Conservation (phyloP, 2,888 invertebrate species). For the Gastracanthus pulcherrimus region DNA sequence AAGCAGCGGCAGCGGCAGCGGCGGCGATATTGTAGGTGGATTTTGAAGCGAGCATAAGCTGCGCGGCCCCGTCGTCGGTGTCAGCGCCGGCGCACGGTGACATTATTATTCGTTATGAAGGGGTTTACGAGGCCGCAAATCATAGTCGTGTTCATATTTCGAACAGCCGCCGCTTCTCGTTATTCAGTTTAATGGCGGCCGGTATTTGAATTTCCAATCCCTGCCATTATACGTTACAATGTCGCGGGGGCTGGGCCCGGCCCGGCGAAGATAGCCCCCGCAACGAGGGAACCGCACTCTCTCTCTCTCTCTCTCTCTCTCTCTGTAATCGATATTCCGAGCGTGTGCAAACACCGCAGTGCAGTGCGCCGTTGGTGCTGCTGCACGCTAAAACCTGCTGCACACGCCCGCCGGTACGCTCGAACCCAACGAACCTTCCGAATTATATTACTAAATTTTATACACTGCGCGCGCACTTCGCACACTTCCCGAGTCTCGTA, state of each 20-base stretch:
- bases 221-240: constrained; percentile 63
- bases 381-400: background rate
- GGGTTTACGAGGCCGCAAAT: constrained; percentile 78
- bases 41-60: constrained; percentile 66
- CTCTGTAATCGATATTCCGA: constrained; percentile 44
- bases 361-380: too few relatives aligned
- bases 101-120: constrained; percentile 77
- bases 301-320: background rate
- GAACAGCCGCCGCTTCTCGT: constrained; percentile 75
- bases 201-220: constrained; percentile 77
- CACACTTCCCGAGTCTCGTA: background rate
- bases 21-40: constrained; percentile 74
- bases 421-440: constrained; percentile 14
- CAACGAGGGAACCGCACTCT: background rate
- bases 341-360: too few relatives aligned
- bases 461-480: background rate
- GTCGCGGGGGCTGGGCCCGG: too few relatives aligned
- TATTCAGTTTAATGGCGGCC: constrained; percentile 75
- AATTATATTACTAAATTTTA: constrained; percentile 19
- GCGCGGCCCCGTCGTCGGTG: background rate
- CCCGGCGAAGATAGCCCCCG: background rate
- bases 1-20: constrained; percentile 62
- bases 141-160: constrained; percentile 77
- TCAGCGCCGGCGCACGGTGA: constrained; percentile 66
- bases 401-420: background rate